These are phyloP conservation scores for Ridgeia piscesae DNA, from an alignment of 1,140 invertebrate genomes.

Conservation along the genomic window DNA sequence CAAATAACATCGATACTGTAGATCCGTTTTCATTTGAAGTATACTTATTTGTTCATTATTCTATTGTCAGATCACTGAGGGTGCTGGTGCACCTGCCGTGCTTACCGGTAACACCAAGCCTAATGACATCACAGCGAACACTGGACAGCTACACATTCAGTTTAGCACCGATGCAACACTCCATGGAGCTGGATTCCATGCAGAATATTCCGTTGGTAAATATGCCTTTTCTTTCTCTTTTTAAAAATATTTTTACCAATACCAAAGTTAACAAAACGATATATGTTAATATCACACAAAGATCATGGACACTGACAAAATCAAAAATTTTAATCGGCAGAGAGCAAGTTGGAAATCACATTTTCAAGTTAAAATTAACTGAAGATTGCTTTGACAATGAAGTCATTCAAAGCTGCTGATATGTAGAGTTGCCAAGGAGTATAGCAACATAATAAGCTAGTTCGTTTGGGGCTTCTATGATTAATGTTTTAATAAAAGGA, in stretches of 20 bases:
- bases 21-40: background rate
- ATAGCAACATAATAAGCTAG: too few relatives aligned
- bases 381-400: too few relatives aligned
- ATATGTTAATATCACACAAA: too few relatives aligned
- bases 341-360: too few relatives aligned
- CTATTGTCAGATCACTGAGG: background rate
- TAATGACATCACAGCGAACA: background rate
- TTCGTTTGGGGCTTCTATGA: too few relatives aligned
- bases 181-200: background rate
- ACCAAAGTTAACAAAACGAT: background rate
- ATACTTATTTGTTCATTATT: background rate
- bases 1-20: background rate
- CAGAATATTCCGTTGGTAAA: background rate
- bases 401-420: too few relatives aligned
- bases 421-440: too few relatives aligned
- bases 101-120: background rate
- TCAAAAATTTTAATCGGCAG: too few relatives aligned
- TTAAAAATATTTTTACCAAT: background rate
- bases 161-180: background rate
- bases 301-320: too few relatives aligned
- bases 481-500: too few relatives aligned
- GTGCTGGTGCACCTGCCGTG: background rate
- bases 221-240: background rate
- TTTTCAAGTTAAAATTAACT: too few relatives aligned
- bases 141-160: background rate